Evolutionary conservation across 2,888 invertebrate species (phyloP), one percentile per base, ranked within the genome.

Genomic region (Cryptus armator): DNA sequence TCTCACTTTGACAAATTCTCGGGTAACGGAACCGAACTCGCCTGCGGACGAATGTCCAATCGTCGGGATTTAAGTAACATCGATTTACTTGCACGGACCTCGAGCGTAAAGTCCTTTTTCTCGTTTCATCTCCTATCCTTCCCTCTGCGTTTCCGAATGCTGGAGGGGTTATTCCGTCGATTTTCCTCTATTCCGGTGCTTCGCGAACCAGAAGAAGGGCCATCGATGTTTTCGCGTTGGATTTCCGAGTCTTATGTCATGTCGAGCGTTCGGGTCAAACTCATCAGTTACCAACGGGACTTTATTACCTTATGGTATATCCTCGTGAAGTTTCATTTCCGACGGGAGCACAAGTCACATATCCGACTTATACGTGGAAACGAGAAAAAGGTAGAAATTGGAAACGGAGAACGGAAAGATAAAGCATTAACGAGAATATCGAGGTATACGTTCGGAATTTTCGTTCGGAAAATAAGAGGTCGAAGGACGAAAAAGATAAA

Each of bases 191-290:
- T 46, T 16, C 29, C 46, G 72, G 24, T 44, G 29, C 29, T 46
- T 24, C 43, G 3, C 44, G 4, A 24, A 24, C 43, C 19, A 19
- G 44, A 59, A 19, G 44, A 59, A 46, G 16, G 2, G n/a, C 46
- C 16, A 9, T n/a, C 44, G 62, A n/a, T 74, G 59, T 74, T 74
- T 62, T 62, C 62, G 46, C 44, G n/a, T 4, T 44, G 62, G 16
- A 74, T 24, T 62, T 59, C n/a, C 59, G 74, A 62, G 59, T 74
- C 29, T 46, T 29, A 14, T 5, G 46, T 74, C 74, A 74, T 14
- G 74, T 74, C 62, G 24, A 16, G 16, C 9, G 44, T 62, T 16
- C 37, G 62, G 62, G 74, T 44, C 44, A 74, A 46, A 62, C 46
- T 46, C 74, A 74, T 74, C 29, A 14, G 19, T 74, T 62, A 74